Evolutionary conservation across 64 coral and sea anemone genomes (phyloP).

Genomic region (Dendrophyllia cribrosa): DNA sequence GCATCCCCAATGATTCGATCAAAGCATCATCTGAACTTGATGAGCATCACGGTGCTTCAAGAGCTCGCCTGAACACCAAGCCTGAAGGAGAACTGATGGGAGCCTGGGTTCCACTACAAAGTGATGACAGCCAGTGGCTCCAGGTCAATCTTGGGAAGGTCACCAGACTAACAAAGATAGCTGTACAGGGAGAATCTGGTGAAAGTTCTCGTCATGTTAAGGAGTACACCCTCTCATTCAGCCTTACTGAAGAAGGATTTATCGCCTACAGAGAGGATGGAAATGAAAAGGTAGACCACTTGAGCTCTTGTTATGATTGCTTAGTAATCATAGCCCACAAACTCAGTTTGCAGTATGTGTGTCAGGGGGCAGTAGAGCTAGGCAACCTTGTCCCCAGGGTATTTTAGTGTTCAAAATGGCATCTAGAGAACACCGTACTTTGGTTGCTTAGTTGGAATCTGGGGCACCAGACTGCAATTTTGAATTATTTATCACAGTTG

Average conservation of each 20-base stretch:
- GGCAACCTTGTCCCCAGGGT: no score
- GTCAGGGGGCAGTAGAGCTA: no score
- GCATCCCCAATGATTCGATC: constrained; percentile 70
- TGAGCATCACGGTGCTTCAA: constrained; percentile 61
- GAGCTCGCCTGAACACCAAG: constrained; percentile 72
- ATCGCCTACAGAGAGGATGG: constrained; percentile 55
- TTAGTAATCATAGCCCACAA: no score
- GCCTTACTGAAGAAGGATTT: constrained; percentile 72
- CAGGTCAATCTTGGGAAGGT: constrained; percentile 84
- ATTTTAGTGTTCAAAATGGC: no score
- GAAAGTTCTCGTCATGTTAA: constrained; percentile 67
- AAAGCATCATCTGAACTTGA: constrained; percentile 81
- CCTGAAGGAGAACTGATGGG: constrained; percentile 78
- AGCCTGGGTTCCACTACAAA: constrained; percentile 79
- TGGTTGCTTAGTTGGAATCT: no score
- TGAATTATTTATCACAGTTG: no score
- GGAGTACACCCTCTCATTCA: constrained; percentile 67
- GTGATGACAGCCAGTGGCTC: constrained; percentile 88
- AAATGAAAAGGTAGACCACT: constrained; percentile 37
- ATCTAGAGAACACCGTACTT: no score
- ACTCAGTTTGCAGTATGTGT: no score
- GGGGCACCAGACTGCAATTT: no score
- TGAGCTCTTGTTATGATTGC: background rate
- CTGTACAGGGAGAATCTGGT: constrained; percentile 74
- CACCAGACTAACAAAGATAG: constrained; percentile 56